Evolutionary conservation across 2,888 invertebrate species (phyloP).

Genomic region (Microplitis manilae): DNA sequence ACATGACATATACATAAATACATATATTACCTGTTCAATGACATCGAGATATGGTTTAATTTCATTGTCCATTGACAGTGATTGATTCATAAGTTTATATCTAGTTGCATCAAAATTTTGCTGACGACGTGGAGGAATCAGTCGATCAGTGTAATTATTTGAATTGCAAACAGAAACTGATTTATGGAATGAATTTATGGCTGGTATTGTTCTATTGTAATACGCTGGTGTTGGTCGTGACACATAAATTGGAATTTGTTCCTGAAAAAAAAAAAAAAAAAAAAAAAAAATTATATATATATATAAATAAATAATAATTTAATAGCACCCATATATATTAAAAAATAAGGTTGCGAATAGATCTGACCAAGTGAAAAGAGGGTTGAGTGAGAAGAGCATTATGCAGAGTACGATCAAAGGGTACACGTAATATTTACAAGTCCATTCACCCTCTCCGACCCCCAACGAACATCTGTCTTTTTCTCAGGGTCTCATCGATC

Average conservation of each 20-base stretch:
- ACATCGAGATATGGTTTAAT: neutral
- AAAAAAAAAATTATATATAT: neutral
- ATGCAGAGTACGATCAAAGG: constrained; percentile 55
- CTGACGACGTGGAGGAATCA: neutral
- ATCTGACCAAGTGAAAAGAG: constrained; percentile 24
- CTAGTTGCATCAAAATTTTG: neutral
- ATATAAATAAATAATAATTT: constrained; percentile 27
- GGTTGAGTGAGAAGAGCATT: constrained; percentile 54
- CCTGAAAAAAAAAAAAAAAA: constrained; percentile 35
- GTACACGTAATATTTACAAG: constrained; percentile 58
- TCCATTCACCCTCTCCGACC: constrained; percentile 53
- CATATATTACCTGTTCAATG: neutral
- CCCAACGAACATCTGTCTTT: constrained; percentile 64
- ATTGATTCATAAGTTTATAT: neutral
- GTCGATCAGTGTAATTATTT: neutral
- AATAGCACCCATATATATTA: constrained; percentile 51
- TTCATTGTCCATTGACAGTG: neutral
- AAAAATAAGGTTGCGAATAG: constrained; percentile 26
- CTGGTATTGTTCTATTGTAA: neutral
- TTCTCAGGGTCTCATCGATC: constrained; percentile 2
- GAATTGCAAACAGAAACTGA: neutral
- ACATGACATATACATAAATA: neutral
- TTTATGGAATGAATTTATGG: neutral
- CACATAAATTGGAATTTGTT: constrained; percentile 43
- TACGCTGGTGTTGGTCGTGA: constrained; percentile 19